phyloP scores from a whole-genome alignment of 2,888 invertebrate species.

The Encarsia formosa region DNA sequence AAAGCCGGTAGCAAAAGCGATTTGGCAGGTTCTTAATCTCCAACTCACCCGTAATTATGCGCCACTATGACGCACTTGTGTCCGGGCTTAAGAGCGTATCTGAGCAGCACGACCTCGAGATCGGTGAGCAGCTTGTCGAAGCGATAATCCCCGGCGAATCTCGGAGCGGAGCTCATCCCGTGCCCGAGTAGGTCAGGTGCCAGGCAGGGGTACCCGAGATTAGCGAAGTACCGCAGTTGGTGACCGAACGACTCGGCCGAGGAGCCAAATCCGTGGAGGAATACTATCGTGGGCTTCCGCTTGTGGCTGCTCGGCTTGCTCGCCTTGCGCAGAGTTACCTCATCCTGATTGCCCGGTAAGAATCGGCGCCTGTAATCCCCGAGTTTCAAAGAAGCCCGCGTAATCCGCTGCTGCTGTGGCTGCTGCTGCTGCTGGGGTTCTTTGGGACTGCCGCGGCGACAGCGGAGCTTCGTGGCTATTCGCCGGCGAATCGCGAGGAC shows the following conservation, averaged over 20 bases:
- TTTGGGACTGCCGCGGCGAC: constrained; percentile 13
- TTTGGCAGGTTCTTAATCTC: too few species aligned
- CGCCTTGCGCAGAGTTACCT: too few species aligned
- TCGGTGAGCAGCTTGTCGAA: constrained; percentile 61
- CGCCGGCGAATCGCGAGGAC: constrained; percentile 35
- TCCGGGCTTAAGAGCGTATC: constrained; percentile 56
- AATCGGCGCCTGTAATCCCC: constrained; percentile 31
- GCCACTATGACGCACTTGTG: constrained; percentile 61
- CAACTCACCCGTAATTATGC: constrained; percentile 64
- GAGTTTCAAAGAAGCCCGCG: constrained; percentile 31
- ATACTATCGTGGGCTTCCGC: constrained; percentile 57
- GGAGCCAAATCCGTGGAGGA: constrained; percentile 66
- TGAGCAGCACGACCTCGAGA: constrained; percentile 59
- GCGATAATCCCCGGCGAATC: constrained; percentile 55
- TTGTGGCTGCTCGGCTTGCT: constrained; percentile 34
- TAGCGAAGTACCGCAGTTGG: constrained; percentile 58
- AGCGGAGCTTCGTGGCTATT: constrained; percentile 20
- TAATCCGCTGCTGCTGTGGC: constrained; percentile 15
- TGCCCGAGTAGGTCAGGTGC: constrained; percentile 68
- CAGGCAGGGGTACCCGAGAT: constrained; percentile 60
- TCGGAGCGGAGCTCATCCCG: constrained; percentile 62
- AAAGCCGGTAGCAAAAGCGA: too few species aligned
- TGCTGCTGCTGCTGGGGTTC: constrained; percentile 19
- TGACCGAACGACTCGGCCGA: constrained; percentile 62
- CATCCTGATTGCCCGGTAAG: constrained; percentile 5